These are phyloP conservation scores for Drosophila sordidula DNA, from an alignment of 2,888 invertebrate species.

Conservation along the genomic window DNA sequence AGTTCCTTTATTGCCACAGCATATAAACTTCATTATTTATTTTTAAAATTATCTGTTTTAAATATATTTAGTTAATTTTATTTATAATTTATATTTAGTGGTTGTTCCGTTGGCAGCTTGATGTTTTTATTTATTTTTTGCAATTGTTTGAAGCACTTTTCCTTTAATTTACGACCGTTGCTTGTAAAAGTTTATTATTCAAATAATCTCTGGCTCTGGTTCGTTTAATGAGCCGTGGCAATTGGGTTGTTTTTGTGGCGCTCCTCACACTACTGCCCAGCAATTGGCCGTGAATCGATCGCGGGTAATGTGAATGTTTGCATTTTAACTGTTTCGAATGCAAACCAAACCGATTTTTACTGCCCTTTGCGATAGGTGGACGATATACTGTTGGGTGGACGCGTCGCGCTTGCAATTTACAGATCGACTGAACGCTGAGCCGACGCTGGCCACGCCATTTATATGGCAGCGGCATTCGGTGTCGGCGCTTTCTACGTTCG, in stretches of 20 bases:
- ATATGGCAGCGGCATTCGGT: slow-evolving; percentile 50
- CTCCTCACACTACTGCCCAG: slow-evolving; percentile 27
- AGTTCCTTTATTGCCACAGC: slow-evolving; percentile 54
- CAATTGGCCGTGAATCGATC: slow-evolving; percentile 29
- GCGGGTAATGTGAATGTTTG: slow-evolving; percentile 33
- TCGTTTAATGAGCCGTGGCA: slow-evolving; percentile 46
- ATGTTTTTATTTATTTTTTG: slow-evolving; percentile 3
- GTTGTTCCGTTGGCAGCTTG: not conserved
- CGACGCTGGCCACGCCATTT: slow-evolving; percentile 75
- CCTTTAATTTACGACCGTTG: slow-evolving; percentile 20
- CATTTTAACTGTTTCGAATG: slow-evolving; percentile 52
- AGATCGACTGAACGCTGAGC: slow-evolving; percentile 79
- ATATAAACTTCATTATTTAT: slow-evolving; percentile 55
- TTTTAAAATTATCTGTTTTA: not conserved
- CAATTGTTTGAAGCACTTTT: slow-evolving; percentile 18
- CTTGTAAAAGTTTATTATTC: slow-evolving; percentile 26
- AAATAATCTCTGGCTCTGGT: not conserved
- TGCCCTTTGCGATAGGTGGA: not conserved
- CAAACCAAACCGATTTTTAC: slow-evolving; percentile 19
- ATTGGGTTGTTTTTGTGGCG: not conserved
- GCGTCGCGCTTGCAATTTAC: slow-evolving; percentile 62
- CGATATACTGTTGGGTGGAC: slow-evolving; percentile 1
- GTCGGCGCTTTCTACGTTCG: slow-evolving; percentile 52
- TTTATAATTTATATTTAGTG: not conserved
- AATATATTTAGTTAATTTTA: not conserved